Base-by-base conservation (phyloP, 1,140 invertebrate species). In the Orussus abietinus region DNA sequence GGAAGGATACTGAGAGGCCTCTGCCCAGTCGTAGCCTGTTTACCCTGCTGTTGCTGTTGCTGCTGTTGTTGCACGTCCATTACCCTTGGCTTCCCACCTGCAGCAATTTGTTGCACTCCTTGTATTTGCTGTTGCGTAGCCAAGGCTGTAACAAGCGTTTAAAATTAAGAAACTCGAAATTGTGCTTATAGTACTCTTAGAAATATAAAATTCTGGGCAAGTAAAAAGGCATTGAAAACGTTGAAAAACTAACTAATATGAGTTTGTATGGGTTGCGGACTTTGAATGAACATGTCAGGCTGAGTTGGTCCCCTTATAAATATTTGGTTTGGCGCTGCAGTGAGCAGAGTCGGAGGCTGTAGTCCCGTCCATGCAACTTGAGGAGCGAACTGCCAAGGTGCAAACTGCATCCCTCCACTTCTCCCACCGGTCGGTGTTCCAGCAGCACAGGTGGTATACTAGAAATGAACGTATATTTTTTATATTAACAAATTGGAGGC, bases 241-340 rank as follows among this genome's bases (percentile, higher is more conserved):
- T 19, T 11, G 45, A 28, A 14, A 26, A 38, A 48, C 70, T 72
- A 56, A 80, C 80, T 75, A 69, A 81, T 81, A 44, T 82, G 80
- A 10, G 78, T 70, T 39, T 79, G 75, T 12, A 78, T 64, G 0
- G 77, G 76, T 47, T 86, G 86, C 7, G 86, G 83, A 59, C 83
- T 86, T 58, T 90, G 88, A 50, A 93, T 90, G 52, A 89, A 90
- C 85, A 93, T 91, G 61, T 91, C 88, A 7, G 83, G 82, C 53
- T 89, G 87, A 0, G 75, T 66, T 3, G 80, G 77, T 5, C 87
- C 84, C 40, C 89, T 69, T 49, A 92, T 90, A 53, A 92, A 90
- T 52, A 91, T 91, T 15, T 84, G 84, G 71, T 90, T 91, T 3
- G 81, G 83, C 1, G 80, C 68, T 3, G 78, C 77, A 3, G 72